These are phyloP conservation scores for Vidua macroura DNA, from an alignment of 2,113 vertebrate genomes.

Conservation along the genomic window DNA sequence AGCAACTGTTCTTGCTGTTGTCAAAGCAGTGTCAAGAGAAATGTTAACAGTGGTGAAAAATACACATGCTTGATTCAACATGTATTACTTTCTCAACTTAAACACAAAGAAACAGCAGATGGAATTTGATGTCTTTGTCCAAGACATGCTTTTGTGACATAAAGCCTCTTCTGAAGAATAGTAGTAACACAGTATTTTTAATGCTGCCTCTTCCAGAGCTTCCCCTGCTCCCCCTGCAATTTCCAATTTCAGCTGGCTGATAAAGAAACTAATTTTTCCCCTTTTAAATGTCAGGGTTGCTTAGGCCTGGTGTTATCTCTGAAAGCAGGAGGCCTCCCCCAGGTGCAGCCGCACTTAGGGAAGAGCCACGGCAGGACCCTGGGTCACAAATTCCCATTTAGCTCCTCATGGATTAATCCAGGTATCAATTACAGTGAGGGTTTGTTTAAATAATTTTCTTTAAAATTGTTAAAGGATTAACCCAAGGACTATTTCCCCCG, in stretches of 20 bases:
- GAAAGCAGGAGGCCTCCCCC: background rate
- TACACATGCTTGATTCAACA: background rate
- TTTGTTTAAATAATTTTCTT: background rate
- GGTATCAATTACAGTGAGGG: rapidly evolving
- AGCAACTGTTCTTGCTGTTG: background rate
- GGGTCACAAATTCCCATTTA: background rate
- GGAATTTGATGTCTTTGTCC: background rate
- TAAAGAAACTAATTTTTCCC: background rate
- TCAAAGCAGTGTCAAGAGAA: background rate
- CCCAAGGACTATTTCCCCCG: background rate
- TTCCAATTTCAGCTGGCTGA: background rate
- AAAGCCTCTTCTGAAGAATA: background rate
- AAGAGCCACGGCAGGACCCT: background rate
- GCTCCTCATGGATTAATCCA: background rate
- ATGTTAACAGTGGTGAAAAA: background rate
- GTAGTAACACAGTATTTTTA: background rate
- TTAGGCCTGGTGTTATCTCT: background rate
- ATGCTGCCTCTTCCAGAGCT: background rate
- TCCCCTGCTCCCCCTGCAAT: background rate
- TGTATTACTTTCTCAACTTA: background rate
- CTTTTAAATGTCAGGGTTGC: background rate
- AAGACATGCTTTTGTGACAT: background rate
- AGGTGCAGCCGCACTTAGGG: rapidly evolving
- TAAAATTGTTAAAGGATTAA: background rate
- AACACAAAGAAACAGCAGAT: background rate